These are phyloP conservation scores for Erynnis tages DNA, from an alignment of 2,888 invertebrate genomes.

Conservation along the genomic window DNA sequence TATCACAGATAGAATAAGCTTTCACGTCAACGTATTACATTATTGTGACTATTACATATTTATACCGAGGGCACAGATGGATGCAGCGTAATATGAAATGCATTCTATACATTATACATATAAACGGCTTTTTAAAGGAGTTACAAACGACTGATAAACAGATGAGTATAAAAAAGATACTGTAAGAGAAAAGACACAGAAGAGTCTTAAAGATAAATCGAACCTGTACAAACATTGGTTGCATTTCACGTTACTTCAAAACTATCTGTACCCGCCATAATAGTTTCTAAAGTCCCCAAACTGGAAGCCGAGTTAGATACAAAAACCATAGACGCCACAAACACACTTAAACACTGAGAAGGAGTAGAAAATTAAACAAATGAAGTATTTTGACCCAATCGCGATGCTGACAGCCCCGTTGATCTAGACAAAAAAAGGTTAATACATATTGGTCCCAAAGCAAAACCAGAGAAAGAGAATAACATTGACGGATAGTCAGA, in stretches of 20 bases:
- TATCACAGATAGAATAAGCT: constrained; percentile 21
- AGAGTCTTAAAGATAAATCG: no score
- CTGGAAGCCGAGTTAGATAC: constrained; percentile 9
- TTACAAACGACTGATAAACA: no score
- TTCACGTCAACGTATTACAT: constrained; percentile 8
- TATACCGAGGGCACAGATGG: no score
- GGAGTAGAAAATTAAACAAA: constrained; percentile 21
- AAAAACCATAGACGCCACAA: constrained; percentile 13
- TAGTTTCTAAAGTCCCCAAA: constrained; percentile 1
- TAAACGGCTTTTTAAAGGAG: no score
- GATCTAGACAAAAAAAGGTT: constrained; percentile 26
- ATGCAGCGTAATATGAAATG: no score
- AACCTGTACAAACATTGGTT: no score
- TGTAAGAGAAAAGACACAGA: no score
- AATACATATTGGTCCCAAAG: constrained; percentile 22
- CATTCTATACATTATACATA: no score
- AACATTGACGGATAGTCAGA: background rate
- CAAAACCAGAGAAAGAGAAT: background rate
- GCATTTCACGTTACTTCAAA: no score
- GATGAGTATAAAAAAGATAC: no score
- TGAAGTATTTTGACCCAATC: constrained; percentile 15
- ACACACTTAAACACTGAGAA: constrained; percentile 17
- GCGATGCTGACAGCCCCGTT: constrained; percentile 15
- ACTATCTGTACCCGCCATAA: no score
- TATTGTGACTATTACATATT: constrained; percentile 6